phyloP scores from a whole-genome alignment of 2,888 invertebrate genomes.

The Phanerotoma sp. region DNA sequence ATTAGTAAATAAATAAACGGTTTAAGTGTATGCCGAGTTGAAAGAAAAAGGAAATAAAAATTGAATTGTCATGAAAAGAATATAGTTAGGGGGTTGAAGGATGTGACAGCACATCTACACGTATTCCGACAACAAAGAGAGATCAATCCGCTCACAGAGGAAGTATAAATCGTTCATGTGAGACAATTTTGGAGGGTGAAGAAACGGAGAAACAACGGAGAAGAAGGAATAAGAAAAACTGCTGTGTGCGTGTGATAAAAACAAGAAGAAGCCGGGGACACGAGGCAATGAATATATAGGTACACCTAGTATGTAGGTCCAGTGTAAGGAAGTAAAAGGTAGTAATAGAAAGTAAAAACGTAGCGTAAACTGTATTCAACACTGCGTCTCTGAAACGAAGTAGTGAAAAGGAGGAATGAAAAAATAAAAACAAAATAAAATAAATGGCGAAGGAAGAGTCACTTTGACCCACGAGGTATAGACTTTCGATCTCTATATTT shows the following conservation, averaged over 20 bases:
- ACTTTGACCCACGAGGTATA: too few species aligned
- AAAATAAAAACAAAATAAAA: too few species aligned
- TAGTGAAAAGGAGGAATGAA: too few species aligned
- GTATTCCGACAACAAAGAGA: slow-evolving; percentile 46
- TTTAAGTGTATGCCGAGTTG: too few species aligned
- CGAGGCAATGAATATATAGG: slow-evolving; percentile 49
- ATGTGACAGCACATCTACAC: slow-evolving; percentile 28
- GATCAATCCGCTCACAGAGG: slow-evolving; percentile 53
- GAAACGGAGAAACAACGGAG: slow-evolving; percentile 30
- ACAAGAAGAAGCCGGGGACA: slow-evolving; percentile 52
- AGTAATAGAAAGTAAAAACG: too few species aligned
- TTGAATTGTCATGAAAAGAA: slow-evolving; percentile 7
- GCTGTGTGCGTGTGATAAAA: slow-evolving; percentile 46
- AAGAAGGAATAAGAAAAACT: slow-evolving; percentile 22
- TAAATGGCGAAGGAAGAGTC: too few species aligned
- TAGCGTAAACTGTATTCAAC: too few species aligned
- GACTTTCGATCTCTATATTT: slow-evolving; percentile 6
- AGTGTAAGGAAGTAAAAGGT: too few species aligned
- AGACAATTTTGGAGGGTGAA: slow-evolving; percentile 49
- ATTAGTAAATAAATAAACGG: too few species aligned
- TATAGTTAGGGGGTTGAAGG: slow-evolving; percentile 10
- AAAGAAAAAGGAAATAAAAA: background rate
- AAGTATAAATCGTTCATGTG: slow-evolving; percentile 52
- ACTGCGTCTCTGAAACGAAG: too few species aligned
- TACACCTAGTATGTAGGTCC: slow-evolving; percentile 5